Evolutionary conservation across 2,113 vertebrate genomes (phyloP).

Genomic region (Columbina picui): DNA sequence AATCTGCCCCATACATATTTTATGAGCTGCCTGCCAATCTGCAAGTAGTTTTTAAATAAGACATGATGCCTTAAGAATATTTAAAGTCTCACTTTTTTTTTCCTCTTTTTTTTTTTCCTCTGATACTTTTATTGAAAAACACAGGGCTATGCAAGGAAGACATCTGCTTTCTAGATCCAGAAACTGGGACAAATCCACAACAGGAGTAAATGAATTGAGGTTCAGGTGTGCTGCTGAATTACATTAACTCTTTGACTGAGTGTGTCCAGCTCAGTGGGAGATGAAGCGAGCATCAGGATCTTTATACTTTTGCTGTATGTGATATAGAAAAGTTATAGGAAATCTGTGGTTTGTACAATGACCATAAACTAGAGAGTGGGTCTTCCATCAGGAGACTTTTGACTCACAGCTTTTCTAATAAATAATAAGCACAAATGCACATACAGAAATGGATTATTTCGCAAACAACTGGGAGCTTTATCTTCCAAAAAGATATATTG

Average conservation of each 20-base stretch:
- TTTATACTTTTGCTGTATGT: not conserved
- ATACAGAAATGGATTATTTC: not conserved
- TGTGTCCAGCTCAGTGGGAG: not conserved
- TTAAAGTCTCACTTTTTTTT: slow-evolving; percentile 34
- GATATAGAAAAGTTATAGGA: not conserved
- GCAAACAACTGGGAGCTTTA: not conserved
- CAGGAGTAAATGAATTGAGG: slow-evolving; percentile 16
- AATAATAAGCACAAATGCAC: not conserved
- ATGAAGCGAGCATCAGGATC: not conserved
- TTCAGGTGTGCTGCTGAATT: slow-evolving; percentile 37
- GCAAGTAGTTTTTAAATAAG: slow-evolving; percentile 64
- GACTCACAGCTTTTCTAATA: not conserved
- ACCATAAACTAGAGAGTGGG: not conserved
- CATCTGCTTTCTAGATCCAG: slow-evolving; percentile 10
- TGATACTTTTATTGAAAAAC: slow-evolving; percentile 43
- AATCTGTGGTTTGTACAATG: slow-evolving; percentile 13
- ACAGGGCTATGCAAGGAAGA: not conserved
- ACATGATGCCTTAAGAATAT: slow-evolving; percentile 63
- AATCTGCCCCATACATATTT: slow-evolving; percentile 64
- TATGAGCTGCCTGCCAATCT: slow-evolving; percentile 51
- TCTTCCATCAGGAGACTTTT: not conserved
- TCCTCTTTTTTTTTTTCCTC: not conserved
- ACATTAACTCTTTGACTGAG: not conserved
- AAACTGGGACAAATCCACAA: slow-evolving; percentile 19
- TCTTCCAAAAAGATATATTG: not conserved